phyloP scores from a whole-genome alignment of 2,113 vertebrate genomes.

The Antechinus flavipes region DNA sequence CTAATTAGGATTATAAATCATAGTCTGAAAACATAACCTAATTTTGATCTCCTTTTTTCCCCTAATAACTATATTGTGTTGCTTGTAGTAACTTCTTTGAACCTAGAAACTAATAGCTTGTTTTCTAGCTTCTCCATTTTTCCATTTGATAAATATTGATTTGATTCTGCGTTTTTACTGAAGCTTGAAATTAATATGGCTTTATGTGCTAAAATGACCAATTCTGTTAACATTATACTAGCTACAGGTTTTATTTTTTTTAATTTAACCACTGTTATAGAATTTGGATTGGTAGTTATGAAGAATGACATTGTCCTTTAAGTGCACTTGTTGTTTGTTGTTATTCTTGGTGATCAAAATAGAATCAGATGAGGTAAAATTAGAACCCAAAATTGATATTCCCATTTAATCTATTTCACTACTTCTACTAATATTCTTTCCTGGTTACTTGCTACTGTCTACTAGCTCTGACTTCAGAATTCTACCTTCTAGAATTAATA shows the following conservation, averaged over 20 bases:
- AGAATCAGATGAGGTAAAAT: background rate
- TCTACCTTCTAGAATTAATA: background rate
- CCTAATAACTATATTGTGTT: conserved; percentile 41
- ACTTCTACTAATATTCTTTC: background rate
- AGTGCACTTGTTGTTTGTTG: background rate
- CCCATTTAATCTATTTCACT: background rate
- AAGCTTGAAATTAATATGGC: conserved; percentile 72
- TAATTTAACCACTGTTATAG: conserved; percentile 50
- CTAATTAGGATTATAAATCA: background rate
- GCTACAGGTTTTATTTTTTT: background rate
- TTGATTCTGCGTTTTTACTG: conserved; percentile 60
- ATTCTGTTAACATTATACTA: conserved; percentile 31
- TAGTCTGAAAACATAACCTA: background rate
- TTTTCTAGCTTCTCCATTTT: conserved; percentile 57
- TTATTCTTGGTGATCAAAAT: background rate
- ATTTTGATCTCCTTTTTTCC: conserved; percentile 15
- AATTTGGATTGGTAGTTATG: background rate
- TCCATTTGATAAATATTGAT: conserved; percentile 66
- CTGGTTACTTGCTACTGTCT: background rate
- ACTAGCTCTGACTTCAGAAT: background rate
- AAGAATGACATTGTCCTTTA: background rate
- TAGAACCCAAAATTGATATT: background rate
- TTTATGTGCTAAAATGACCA: conserved; percentile 49
- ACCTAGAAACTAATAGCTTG: conserved; percentile 51
- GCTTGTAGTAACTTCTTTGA: conserved; percentile 44